A percentile compares a stretch with the other conserved stretches of the same genome.
Evolutionary conservation across 2,888 invertebrate genomes (phyloP).

Genomic region (Bellardia pandia): DNA sequence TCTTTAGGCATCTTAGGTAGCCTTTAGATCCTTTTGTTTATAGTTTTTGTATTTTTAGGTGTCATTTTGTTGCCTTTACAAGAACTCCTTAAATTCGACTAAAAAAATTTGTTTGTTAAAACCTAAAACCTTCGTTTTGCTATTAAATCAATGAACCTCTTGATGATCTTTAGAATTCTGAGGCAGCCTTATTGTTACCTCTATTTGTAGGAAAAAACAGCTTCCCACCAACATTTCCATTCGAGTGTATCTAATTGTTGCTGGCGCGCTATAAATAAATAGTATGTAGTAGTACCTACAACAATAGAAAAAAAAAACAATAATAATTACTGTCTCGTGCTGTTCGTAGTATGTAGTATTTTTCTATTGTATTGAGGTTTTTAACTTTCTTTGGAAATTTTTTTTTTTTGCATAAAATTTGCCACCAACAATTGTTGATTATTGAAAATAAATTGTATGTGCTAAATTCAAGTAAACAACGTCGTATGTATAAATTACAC

Average conservation of each 20-base stretch:
- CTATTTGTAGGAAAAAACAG: no score
- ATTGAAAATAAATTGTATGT: conserved; percentile 19
- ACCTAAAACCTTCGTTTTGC: no score
- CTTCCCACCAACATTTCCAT: not conserved
- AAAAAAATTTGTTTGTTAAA: no score
- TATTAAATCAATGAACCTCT: no score
- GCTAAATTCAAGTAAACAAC: not conserved
- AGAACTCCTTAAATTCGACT: no score
- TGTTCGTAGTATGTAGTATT: not conserved
- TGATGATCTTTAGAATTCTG: no score
- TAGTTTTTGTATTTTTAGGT: no score
- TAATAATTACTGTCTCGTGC: conserved; percentile 25
- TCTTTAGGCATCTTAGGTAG: no score
- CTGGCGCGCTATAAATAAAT: not conserved
- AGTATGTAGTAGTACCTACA: no score
- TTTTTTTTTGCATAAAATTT: not conserved
- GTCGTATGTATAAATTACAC: not conserved
- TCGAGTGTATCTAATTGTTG: conserved; percentile 17
- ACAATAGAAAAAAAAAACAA: not conserved
- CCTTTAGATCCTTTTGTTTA: no score
- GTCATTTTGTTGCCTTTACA: no score
- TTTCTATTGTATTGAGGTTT: conserved; percentile 9
- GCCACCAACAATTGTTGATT: conserved; percentile 7
- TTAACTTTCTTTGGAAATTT: conserved; percentile 5
- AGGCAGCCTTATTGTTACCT: no score